Evolutionary conservation across 2,797 vertebrate genomes (phyloP).

Genomic region (Masticophis lateralis): DNA sequence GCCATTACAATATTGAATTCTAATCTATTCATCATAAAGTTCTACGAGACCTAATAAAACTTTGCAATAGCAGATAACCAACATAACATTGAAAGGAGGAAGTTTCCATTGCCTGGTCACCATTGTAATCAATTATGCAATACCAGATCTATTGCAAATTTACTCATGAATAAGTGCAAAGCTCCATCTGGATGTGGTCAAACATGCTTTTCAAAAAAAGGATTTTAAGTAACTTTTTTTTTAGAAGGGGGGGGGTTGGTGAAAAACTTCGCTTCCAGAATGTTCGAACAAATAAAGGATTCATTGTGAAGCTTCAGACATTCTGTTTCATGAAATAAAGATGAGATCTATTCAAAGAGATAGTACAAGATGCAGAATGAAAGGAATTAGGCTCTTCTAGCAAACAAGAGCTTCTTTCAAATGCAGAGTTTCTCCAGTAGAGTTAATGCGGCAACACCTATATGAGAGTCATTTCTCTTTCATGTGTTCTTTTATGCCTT

Average conservation of each 20-base stretch:
- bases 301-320: conserved; percentile 65
- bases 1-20: not conserved
- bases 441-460: conserved; percentile 20
- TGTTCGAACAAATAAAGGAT: conserved; percentile 62
- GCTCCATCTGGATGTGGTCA: conserved; percentile 55
- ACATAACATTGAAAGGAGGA: conserved; percentile 21
- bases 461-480: not conserved
- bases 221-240: conserved; percentile 35
- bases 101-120: conserved; percentile 14
- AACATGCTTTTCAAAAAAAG: conserved; percentile 47
- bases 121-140: conserved; percentile 45
- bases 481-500: not conserved
- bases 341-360: conserved; percentile 68
- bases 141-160: conserved; percentile 51
- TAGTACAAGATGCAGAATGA: conserved; percentile 52
- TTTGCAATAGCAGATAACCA: conserved; percentile 22
- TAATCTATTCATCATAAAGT: not conserved
- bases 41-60: conserved; percentile 5
- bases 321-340: conserved; percentile 68
- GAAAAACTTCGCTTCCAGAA: conserved; percentile 62
- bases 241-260: conserved; percentile 32
- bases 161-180: conserved; percentile 56
- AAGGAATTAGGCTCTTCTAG: conserved; percentile 48
- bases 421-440: conserved; percentile 39
- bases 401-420: conserved; percentile 58